phyloP scores from a whole-genome alignment of 2,888 invertebrate species.

The Odontocolon sp. region DNA sequence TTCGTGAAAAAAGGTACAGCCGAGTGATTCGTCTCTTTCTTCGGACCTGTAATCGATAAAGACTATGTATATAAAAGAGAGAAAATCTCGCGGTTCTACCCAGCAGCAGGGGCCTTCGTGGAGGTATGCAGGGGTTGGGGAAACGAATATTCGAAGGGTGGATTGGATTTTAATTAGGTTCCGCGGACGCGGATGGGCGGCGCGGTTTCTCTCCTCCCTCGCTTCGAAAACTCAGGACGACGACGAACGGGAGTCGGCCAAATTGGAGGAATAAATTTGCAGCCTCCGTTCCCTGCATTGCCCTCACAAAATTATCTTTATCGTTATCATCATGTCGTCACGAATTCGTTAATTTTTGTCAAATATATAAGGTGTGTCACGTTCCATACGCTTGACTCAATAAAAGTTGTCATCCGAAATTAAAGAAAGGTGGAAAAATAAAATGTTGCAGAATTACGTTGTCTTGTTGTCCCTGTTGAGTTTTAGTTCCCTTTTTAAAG shows the following conservation, averaged over 20 bases:
- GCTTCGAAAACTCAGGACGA: slow-evolving; percentile 30
- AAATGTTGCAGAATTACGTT: too few relatives aligned
- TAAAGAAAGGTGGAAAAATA: too few relatives aligned
- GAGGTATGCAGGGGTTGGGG: slow-evolving; percentile 26
- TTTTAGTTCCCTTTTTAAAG: too few relatives aligned
- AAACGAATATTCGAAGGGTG: slow-evolving; percentile 61
- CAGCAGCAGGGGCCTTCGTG: slow-evolving; percentile 4
- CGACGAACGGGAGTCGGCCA: slow-evolving; percentile 37
- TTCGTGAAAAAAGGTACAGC: slow-evolving; percentile 25
- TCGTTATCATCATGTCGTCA: too few relatives aligned
- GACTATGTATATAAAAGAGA: slow-evolving; percentile 33
- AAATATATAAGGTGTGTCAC: too few relatives aligned
- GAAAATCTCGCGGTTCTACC: slow-evolving; percentile 39
- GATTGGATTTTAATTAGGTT: slow-evolving; percentile 62
- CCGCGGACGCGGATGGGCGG: slow-evolving; percentile 37
- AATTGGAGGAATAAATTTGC: slow-evolving; percentile 52
- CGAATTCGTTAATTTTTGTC: too few relatives aligned
- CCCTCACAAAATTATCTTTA: too few relatives aligned
- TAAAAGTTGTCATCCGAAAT: too few relatives aligned
- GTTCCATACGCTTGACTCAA: too few relatives aligned
- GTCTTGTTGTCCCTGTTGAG: too few relatives aligned
- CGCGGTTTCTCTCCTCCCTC: slow-evolving; percentile 41
- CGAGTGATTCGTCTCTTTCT: slow-evolving; percentile 52
- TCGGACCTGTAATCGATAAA: slow-evolving; percentile 50
- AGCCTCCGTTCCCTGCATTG: slow-evolving; percentile 11